Evolutionary conservation across 1,140 invertebrate species (phyloP).

Genomic region (Tetragonula clypearis): DNA sequence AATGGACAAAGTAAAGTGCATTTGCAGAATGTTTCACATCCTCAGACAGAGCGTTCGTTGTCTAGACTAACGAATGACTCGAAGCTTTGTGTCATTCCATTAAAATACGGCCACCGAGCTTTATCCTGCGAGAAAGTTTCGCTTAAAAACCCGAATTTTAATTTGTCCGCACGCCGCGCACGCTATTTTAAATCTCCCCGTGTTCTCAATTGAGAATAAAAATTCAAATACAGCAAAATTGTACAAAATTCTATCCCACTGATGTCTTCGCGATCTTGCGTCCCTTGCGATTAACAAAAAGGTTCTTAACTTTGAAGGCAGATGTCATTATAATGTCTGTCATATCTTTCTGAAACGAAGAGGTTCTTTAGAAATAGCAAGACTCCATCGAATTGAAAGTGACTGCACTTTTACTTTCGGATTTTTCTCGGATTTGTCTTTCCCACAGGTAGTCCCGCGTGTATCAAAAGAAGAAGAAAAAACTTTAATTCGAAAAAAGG

Average conservation of each 20-base stretch:
- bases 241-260: neutral
- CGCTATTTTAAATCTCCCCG: neutral
- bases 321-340: neutral
- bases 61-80: conserved; percentile 50
- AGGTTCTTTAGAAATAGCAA: neutral
- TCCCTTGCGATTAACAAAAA: neutral
- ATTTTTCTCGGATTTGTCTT: neutral
- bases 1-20: conserved; percentile 52
- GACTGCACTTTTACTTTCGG: neutral
- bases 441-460: too few species aligned
- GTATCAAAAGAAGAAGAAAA: too few species aligned
- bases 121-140: neutral
- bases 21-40: conserved; percentile 44
- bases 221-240: neutral
- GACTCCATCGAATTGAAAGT: neutral
- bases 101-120: conserved; percentile 18
- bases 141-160: conserved; percentile 6
- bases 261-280: too few species aligned
- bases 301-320: neutral
- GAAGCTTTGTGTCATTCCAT: conserved; percentile 36
- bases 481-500: neutral
- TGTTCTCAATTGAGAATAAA: neutral
- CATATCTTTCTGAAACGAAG: neutral
- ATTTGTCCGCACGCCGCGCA: neutral
- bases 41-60: conserved; percentile 52